These are phyloP conservation scores for Drosophila yooni DNA, from an alignment of 2,888 invertebrate genomes.

Conservation along the genomic window DNA sequence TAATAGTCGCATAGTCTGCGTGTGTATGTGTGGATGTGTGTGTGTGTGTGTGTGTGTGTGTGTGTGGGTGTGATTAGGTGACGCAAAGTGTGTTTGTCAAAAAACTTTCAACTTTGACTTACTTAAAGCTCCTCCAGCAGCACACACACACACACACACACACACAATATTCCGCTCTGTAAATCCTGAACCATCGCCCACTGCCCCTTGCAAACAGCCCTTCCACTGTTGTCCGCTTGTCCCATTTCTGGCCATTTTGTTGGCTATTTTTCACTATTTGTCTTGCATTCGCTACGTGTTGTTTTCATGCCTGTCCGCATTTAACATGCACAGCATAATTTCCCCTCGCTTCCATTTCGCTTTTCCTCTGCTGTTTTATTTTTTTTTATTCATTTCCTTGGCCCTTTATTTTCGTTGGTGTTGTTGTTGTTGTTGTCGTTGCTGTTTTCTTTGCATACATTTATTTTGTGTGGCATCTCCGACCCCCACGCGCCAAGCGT, in stretches of 20 bases:
- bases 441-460: slow-evolving; percentile 31
- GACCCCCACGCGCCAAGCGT: slow-evolving; percentile 1
- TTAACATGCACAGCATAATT: slow-evolving; percentile 77
- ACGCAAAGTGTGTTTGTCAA: slow-evolving; percentile 7
- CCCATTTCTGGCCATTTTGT: slow-evolving; percentile 34
- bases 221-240: background rate
- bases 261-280: slow-evolving; percentile 72
- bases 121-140: slow-evolving; percentile 24
- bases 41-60: slow-evolving; percentile 4
- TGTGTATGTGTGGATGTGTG: background rate
- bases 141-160: slow-evolving; percentile 3
- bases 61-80: slow-evolving; percentile 19
- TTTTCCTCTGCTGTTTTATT: background rate
- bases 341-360: slow-evolving; percentile 22
- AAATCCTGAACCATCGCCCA: background rate
- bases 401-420: too few relatives aligned
- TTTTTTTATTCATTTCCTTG: background rate
- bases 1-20: slow-evolving; percentile 56
- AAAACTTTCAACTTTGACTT: slow-evolving; percentile 57
- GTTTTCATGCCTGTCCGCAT: slow-evolving; percentile 60
- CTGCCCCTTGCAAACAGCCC: background rate
- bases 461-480: slow-evolving; percentile 11
- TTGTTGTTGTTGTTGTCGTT: too few relatives aligned
- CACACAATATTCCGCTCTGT: slow-evolving; percentile 3
- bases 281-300: slow-evolving; percentile 63